Evolutionary conservation across 1,140 invertebrate genomes (phyloP).

Genomic region (Spodoptera litura): DNA sequence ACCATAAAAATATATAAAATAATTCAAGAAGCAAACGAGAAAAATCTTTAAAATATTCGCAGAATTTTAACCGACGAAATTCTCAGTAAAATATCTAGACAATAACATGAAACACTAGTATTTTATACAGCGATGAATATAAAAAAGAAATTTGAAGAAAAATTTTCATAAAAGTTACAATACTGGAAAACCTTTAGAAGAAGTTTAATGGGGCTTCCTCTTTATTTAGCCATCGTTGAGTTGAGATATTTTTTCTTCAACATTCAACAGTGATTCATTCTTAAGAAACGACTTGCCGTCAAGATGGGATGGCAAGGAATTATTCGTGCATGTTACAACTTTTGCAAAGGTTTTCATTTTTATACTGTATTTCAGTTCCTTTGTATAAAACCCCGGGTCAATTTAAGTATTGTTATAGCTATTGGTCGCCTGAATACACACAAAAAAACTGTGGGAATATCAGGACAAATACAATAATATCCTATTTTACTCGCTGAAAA

Average conservation of each 20-base stretch:
- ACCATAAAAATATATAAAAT: not conserved
- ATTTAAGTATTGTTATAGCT: no score
- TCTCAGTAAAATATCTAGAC: not conserved
- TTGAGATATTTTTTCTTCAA: not conserved
- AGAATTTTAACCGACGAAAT: not conserved
- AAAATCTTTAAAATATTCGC: not conserved
- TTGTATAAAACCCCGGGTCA: no score
- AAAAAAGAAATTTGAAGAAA: slow-evolving; percentile 6
- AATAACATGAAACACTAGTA: not conserved
- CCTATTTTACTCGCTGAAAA: no score
- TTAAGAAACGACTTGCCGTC: slow-evolving; percentile 1
- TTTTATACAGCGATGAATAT: not conserved
- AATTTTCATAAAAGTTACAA: slow-evolving; percentile 8
- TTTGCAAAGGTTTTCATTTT: not conserved
- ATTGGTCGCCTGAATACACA: no score
- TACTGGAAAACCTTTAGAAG: not conserved
- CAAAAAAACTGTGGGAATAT: no score
- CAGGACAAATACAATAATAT: no score
- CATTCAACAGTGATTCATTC: slow-evolving; percentile 8
- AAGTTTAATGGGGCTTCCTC: slow-evolving; percentile 17
- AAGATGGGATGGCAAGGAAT: not conserved
- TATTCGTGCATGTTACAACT: not conserved
- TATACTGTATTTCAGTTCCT: not conserved
- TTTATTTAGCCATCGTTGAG: not conserved
- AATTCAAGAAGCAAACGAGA: not conserved